These are phyloP conservation scores for Rhopalosiphum nymphaeae DNA, from an alignment of 2,888 invertebrate species.

Conservation along the genomic window DNA sequence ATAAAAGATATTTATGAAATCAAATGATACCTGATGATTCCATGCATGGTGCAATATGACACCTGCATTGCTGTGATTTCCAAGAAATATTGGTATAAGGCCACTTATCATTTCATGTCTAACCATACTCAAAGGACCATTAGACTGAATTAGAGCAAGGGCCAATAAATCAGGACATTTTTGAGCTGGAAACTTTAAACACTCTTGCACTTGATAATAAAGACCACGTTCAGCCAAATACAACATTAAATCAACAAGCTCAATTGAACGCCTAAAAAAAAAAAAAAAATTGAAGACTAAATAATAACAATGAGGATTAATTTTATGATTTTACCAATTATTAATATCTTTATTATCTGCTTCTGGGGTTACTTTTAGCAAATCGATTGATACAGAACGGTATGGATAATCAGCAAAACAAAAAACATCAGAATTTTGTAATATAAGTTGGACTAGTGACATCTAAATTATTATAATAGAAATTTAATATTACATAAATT, in stretches of 20 bases:
- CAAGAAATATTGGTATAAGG: conserved; percentile 92
- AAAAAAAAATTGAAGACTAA: not conserved
- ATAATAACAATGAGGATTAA: not conserved
- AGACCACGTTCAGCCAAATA: conserved; percentile 89
- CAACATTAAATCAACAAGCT: conserved; percentile 89
- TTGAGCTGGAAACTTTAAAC: conserved; percentile 91
- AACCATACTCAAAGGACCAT: conserved; percentile 81
- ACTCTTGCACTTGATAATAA: conserved; percentile 85
- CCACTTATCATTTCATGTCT: conserved; percentile 89
- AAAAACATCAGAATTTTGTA: conserved; percentile 93
- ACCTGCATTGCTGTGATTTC: conserved; percentile 95
- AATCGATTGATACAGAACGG: conserved; percentile 87
- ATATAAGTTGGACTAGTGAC: conserved; percentile 86
- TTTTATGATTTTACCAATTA: conserved; percentile 77
- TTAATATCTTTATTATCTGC: conserved; percentile 93
- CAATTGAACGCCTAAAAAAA: conserved; percentile 80
- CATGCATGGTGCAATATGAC: conserved; percentile 97
- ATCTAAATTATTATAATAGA: conserved; percentile 73
- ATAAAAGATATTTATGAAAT: conserved; percentile 54
- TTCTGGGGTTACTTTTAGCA: conserved; percentile 94
- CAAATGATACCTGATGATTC: conserved; percentile 77
- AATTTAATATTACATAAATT: not conserved
- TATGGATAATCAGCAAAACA: conserved; percentile 93
- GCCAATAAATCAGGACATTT: conserved; percentile 95
- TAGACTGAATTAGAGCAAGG: conserved; percentile 88